A percentile compares a stretch with the other conserved stretches of the same genome.
phyloP scores from a whole-genome alignment of 2,797 vertebrate species.

The Bryconaethiops microstoma region DNA sequence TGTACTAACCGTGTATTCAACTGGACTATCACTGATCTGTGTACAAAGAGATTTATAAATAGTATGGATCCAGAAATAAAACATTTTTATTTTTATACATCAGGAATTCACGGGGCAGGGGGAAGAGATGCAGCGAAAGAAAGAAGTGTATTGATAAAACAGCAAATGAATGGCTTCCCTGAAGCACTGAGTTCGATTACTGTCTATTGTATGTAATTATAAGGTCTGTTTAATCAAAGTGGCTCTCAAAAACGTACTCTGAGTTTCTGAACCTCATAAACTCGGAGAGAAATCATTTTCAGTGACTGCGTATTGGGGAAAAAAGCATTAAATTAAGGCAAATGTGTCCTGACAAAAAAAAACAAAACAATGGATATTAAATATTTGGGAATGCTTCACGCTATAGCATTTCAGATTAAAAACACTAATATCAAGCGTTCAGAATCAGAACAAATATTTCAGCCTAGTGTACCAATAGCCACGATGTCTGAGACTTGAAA shows the following conservation, averaged over 20 bases:
- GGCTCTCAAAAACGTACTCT: background rate
- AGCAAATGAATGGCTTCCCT: slow-evolving; percentile 44
- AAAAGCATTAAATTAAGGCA: slow-evolving; percentile 61
- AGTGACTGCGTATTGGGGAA: background rate
- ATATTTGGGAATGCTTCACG: slow-evolving; percentile 17
- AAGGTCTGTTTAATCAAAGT: background rate
- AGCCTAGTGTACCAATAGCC: slow-evolving; percentile 28
- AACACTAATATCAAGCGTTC: slow-evolving; percentile 23
- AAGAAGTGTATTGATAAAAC: slow-evolving; percentile 51
- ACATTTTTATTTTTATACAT: slow-evolving; percentile 69
- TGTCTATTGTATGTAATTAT: slow-evolving; percentile 2
- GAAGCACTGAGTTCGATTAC: slow-evolving; percentile 33
- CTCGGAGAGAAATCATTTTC: background rate
- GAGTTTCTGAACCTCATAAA: background rate
- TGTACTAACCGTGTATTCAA: background rate
- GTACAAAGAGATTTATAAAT: slow-evolving; percentile 6
- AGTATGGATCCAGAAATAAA: slow-evolving; percentile 69
- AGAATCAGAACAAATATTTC: slow-evolving; percentile 12
- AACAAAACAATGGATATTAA: slow-evolving; percentile 7
- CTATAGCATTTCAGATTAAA: too few species aligned
- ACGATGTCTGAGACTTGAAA: slow-evolving; percentile 47
- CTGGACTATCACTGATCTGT: background rate
- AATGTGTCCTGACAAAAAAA: slow-evolving; percentile 33
- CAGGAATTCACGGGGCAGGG: slow-evolving; percentile 56
- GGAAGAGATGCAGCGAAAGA: slow-evolving; percentile 28